Evolutionary conservation across 2,888 invertebrate genomes (phyloP), one percentile per base, ranked within the genome.

Genomic region (Eupeodes latifasciatus): DNA sequence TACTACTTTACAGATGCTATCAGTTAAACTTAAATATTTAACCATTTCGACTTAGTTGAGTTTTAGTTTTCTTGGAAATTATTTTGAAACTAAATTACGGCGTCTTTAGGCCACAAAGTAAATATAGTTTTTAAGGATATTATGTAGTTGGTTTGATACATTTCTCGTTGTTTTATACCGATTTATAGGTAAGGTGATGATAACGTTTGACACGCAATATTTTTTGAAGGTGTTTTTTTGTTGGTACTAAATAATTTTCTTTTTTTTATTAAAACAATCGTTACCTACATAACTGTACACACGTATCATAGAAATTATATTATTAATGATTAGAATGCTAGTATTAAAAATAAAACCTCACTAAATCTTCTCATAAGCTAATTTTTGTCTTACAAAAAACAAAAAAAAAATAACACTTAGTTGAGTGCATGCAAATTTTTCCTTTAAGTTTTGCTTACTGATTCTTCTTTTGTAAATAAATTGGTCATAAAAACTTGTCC

Each of bases 401-500:
- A 36, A 53, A 47, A 49, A 71, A 19, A 57, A 81, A 59, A 69
- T 84, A 80, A 87, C 72, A 83, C 75, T 75, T 80, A 80, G 76
- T 81, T 84, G 47, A 74, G 77, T 81, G 88, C 88, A 88, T 88
- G 88, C 74, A 66, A 62, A 80, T 67, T 85, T 81, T 57, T 85
- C 57, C 81, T 85, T 81, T 81, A 81, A 85, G 74, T 80, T 78
- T 89, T 85, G 85, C 81, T 87, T 87, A 81, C 72, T 87, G 87
- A 89, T 82, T 66, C 85, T 84, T 84, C 76, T 85, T 85, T 82
- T 89, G 90, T 90, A 89, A 89, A 90, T 89, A 84, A 90, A 91
- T 90, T 91, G 91, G 91, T 91, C 91, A 91, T 90, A 92, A 90
- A 91, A 90, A 91, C 90, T 91, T 90, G 90, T 89, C 91, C 90